Base-by-base conservation (phyloP, 2,797 vertebrate genomes). In the Loriculus beryllinus region DNA sequence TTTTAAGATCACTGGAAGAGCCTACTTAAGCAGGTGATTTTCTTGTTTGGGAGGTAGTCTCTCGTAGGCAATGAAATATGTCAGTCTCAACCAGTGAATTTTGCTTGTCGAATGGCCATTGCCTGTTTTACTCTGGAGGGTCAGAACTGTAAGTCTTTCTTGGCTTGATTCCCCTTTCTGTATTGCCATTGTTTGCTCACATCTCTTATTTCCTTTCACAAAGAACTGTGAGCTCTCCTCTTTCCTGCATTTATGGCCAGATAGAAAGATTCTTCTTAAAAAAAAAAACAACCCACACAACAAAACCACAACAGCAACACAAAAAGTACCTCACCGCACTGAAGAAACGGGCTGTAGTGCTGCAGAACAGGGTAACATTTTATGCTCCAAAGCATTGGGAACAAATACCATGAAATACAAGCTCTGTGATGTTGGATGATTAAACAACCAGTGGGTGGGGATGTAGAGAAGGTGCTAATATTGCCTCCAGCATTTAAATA, bases 401-500 rank as follows among this genome's bases (percentile, higher is more conserved):
- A 43, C 18, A 94, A 91, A 92, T 81, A 91, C 37, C 69, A 89
- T 6, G 12, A 92, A 92, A 87, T 74, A 68, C 13, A 70, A 56
- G 57, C 83, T 84, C 19, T 29, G 15, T 74, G 45, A 29, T 81
- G 54, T 3, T 59, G 60, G 21, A 39, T 81, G 68, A 82, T 92
- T 89, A 90, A 92, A 72, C 69, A 78, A 91, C 11, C 87, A 5
- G 12, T 79, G 47, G 70, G 77, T 89, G 82, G 26, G 79, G 54
- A 62, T 57, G 52, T 13, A 67, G 59, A 69, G 67, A 92, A 86
- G 71, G 69, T 89, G 71, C 67, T 85, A 91, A 79, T 86, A 90
- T 70, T 51, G 40, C 70, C 70, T 48, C 39, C 40, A 65, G 82
- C 64, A 85, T 87, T 95, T 91, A 94, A 88, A 94, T 90, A 94